Conservation (phyloP, 2,888 invertebrate genomes). For the Cephus rjabovi region DNA sequence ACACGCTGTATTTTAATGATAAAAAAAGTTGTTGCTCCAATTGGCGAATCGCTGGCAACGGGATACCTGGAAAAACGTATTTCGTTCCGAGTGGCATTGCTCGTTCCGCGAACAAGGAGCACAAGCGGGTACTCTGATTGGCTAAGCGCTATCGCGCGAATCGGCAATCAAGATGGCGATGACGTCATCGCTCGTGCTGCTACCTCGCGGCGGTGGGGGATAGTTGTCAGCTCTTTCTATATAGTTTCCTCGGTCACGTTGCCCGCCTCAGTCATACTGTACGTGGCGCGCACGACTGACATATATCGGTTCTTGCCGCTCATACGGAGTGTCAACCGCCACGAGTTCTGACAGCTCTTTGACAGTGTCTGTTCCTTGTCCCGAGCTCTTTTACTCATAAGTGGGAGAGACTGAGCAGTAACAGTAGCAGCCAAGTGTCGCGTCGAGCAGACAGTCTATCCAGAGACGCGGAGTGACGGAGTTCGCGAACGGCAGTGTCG, state of each 20-base stretch:
- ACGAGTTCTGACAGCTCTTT: neutral
- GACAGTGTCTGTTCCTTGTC: neutral
- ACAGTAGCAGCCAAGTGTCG: neutral
- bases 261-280: slow-evolving; percentile 50
- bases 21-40: neutral
- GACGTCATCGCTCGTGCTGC: slow-evolving; percentile 46
- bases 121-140: slow-evolving; percentile 28
- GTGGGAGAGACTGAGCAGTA: neutral
- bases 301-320: neutral
- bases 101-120: slow-evolving; percentile 35
- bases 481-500: neutral
- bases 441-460: neutral
- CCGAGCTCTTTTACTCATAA: neutral
- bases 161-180: slow-evolving; percentile 54
- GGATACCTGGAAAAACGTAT: slow-evolving; percentile 44
- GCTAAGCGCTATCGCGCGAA: slow-evolving; percentile 46
- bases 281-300: neutral
- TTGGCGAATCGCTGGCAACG: neutral
- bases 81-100: slow-evolving; percentile 36
- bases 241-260: slow-evolving; percentile 59
- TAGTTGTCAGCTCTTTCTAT: slow-evolving; percentile 40
- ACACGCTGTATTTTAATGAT: too few species aligned
- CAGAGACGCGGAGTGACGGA: neutral
- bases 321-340: neutral
- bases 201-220: slow-evolving; percentile 15